Percentiles rank a stretch among this genome's conserved stretches.
Evolutionary conservation across 2,113 vertebrate species (phyloP).

Genomic region (Chlamydotis undulata): DNA sequence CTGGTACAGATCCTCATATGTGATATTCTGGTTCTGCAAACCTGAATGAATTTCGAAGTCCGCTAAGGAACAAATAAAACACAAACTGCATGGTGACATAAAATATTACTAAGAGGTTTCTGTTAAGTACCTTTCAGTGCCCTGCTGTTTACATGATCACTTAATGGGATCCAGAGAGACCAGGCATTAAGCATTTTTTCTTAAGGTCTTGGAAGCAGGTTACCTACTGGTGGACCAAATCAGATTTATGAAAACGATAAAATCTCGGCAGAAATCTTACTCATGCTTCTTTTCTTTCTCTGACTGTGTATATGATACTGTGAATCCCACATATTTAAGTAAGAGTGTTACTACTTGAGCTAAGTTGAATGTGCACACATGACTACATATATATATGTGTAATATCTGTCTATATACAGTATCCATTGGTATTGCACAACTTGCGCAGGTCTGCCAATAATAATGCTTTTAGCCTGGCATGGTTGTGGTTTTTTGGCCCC

Average conservation of each 20-base stretch:
- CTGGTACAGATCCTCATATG: neutral
- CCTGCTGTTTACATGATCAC: conserved; percentile 11
- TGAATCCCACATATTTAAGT: neutral
- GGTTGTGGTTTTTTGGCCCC: neutral
- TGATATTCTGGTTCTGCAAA: neutral
- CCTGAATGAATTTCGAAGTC: neutral
- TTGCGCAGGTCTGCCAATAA: neutral
- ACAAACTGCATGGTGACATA: neutral
- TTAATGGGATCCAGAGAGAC: conserved; percentile 14
- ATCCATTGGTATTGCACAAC: neutral
- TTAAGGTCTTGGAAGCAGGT: neutral
- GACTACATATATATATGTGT: neutral
- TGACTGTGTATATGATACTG: neutral
- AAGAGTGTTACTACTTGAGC: neutral
- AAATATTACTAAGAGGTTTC: conserved; percentile 12
- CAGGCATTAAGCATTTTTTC: neutral
- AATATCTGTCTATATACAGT: neutral
- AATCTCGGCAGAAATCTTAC: neutral
- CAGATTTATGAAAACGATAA: neutral
- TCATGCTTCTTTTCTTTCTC: neutral
- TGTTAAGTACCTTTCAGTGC: conserved; percentile 1
- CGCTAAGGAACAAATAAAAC: neutral
- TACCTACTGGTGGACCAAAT: neutral
- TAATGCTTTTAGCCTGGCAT: neutral
- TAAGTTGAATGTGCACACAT: accelerated